Conservation (phyloP, 37 sponge, comb jelly and placozoan species). For the Aphrocallistes beatrix region DNA sequence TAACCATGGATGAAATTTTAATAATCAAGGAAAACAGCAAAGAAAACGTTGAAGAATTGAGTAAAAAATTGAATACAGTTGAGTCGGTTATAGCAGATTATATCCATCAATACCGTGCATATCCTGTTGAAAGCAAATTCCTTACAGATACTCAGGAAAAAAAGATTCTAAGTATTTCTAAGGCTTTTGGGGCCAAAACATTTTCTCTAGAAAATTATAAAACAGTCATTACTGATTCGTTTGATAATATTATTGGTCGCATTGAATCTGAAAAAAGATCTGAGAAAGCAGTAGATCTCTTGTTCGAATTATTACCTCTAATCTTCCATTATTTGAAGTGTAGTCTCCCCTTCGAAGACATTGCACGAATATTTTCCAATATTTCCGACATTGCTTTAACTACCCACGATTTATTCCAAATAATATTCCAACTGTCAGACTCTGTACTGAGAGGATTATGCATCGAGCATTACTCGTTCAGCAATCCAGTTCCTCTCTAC, state of each 20-base stretch:
- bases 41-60: neutral
- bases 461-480: slow-evolving; percentile 15
- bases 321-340: neutral
- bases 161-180: neutral
- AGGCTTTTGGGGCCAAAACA: neutral
- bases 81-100: neutral
- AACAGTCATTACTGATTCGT: neutral
- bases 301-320: neutral
- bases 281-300: neutral
- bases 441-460: neutral
- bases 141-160: neutral
- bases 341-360: neutral
- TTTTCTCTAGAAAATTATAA: neutral
- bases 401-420: neutral
- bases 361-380: neutral
- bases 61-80: neutral
- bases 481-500: slow-evolving; percentile 5
- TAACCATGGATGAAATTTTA: neutral
- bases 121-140: neutral
- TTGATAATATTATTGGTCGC: neutral
- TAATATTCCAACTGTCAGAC: neutral
- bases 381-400: neutral
- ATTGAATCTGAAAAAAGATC: neutral
- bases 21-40: neutral
- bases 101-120: neutral